Evolutionary conservation across 2,797 vertebrate species (phyloP).

Genomic region (Bradypodion ventrale): DNA sequence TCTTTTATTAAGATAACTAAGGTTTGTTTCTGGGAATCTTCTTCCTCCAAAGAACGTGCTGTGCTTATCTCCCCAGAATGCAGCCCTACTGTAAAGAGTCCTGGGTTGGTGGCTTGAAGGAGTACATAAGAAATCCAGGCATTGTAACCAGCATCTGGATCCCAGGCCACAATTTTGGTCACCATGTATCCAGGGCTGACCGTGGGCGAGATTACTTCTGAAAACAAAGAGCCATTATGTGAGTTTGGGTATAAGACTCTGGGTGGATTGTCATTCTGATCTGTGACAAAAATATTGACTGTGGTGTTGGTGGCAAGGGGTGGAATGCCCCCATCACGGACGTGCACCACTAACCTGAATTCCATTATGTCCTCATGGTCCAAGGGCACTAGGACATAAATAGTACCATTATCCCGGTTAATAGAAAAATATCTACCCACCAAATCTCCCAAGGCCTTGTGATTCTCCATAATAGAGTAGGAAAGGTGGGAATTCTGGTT

Average conservation of each 20-base stretch:
- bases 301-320: slow-evolving; percentile 78
- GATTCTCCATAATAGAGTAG: slow-evolving; percentile 75
- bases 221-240: slow-evolving; percentile 66
- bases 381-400: slow-evolving; percentile 86
- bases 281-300: slow-evolving; percentile 79
- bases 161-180: slow-evolving; percentile 85
- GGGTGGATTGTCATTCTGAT: slow-evolving; percentile 84
- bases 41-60: slow-evolving; percentile 78
- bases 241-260: slow-evolving; percentile 76
- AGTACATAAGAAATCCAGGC: slow-evolving; percentile 85
- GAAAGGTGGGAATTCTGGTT: slow-evolving; percentile 77
- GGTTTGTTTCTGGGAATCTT: slow-evolving; percentile 79
- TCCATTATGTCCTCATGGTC: slow-evolving; percentile 89
- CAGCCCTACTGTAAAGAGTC: slow-evolving; percentile 81
- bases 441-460: slow-evolving; percentile 53
- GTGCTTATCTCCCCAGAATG: slow-evolving; percentile 79
- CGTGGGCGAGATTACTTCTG: slow-evolving; percentile 72
- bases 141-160: slow-evolving; percentile 84
- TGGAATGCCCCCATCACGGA: slow-evolving; percentile 77
- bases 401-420: slow-evolving; percentile 86
- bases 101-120: slow-evolving; percentile 80
- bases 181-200: slow-evolving; percentile 77
- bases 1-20: slow-evolving; percentile 79
- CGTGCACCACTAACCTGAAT: slow-evolving; percentile 79
- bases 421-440: slow-evolving; percentile 87